These are phyloP conservation scores for Dendrolimus houi DNA, from an alignment of 2,888 invertebrate species.

Conservation along the genomic window DNA sequence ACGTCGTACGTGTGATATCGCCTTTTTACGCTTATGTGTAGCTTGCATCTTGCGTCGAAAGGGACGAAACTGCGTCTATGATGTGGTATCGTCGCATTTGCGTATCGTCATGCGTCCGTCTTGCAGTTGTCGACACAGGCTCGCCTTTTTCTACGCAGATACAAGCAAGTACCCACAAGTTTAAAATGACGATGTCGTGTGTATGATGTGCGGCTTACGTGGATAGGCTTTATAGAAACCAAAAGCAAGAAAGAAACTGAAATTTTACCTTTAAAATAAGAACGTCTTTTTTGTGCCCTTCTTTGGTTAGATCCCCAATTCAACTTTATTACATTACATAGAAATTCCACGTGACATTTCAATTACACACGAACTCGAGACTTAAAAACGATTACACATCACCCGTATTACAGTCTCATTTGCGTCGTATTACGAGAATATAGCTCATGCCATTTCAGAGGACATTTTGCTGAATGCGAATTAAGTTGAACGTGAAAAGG, in stretches of 20 bases:
- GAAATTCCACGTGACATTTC: conserved; percentile 26
- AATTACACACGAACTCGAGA: conserved; percentile 17
- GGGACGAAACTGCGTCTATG: too few species aligned
- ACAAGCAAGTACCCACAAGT: too few species aligned
- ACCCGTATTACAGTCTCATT: conserved; percentile 5
- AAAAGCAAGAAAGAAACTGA: background rate
- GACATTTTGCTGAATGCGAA: conserved; percentile 2
- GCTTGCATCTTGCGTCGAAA: too few species aligned
- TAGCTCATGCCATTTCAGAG: background rate
- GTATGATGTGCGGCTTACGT: too few species aligned
- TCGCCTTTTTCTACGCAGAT: too few species aligned
- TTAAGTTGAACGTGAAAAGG: conserved; percentile 10
- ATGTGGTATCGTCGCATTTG: too few species aligned
- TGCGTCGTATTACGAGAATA: conserved; percentile 8
- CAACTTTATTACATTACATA: conserved; percentile 22
- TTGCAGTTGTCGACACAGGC: too few species aligned
- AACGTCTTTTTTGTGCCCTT: background rate
- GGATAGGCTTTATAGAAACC: too few species aligned
- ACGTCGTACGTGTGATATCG: too few species aligned
- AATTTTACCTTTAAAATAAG: background rate
- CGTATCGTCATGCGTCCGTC: too few species aligned
- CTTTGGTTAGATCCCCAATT: conserved; percentile 3
- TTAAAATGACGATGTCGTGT: too few species aligned
- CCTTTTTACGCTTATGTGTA: too few species aligned
- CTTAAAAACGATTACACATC: conserved; percentile 15